phyloP scores from a whole-genome alignment of 1,140 invertebrate species.

The Drosophila navojoa region DNA sequence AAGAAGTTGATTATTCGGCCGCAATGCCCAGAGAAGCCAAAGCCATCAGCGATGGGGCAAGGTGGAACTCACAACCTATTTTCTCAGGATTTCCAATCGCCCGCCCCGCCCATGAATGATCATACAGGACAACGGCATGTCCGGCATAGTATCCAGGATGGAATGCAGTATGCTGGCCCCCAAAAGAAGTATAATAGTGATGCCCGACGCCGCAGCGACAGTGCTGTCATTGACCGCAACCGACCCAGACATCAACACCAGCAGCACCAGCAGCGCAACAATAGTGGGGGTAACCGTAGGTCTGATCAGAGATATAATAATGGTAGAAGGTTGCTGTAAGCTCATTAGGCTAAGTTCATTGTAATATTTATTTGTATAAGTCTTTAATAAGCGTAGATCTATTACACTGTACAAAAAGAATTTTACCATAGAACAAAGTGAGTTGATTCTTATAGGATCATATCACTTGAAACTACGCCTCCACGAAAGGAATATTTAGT shows the following conservation, averaged over 20 bases:
- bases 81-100: conserved; percentile 17
- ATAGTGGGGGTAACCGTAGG: conserved; percentile 54
- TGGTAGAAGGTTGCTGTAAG: conserved; percentile 13
- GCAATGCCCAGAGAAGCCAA: conserved; percentile 50
- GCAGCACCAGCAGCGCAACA: conserved; percentile 42
- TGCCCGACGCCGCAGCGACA: conserved; percentile 55
- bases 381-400: conserved; percentile 16
- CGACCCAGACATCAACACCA: conserved; percentile 36
- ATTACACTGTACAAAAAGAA: conserved; percentile 1
- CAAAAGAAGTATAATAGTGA: conserved; percentile 46
- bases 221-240: conserved; percentile 58
- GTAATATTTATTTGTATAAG: conserved; percentile 44
- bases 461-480: too few relatives aligned
- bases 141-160: conserved; percentile 58
- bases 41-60: neutral
- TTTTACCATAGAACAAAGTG: too few relatives aligned
- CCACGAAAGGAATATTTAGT: too few relatives aligned
- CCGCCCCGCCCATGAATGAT: neutral
- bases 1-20: conserved; percentile 62
- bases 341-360: neutral
- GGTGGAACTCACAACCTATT: conserved; percentile 45
- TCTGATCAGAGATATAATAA: conserved; percentile 63
- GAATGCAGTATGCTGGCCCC: conserved; percentile 39
- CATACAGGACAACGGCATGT: conserved; percentile 6
- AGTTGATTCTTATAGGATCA: too few relatives aligned